These are phyloP conservation scores for Delichon dasypus DNA, from an alignment of 2,797 vertebrate species.

Conservation along the genomic window DNA sequence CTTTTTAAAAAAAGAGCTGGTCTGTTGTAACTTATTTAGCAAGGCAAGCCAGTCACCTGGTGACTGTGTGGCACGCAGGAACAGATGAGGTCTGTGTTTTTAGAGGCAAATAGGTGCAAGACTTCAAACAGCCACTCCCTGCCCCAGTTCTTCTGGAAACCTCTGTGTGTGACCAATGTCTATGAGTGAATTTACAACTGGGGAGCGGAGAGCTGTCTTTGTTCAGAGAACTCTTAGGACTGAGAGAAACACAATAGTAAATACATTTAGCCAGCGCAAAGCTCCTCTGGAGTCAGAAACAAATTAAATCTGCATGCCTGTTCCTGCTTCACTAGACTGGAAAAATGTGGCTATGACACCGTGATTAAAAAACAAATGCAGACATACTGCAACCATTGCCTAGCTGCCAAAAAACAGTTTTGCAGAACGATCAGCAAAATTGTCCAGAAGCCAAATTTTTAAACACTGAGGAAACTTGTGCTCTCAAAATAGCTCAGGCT, in stretches of 20 bases:
- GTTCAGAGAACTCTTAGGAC: not conserved
- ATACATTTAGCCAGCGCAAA: not conserved
- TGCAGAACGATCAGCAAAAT: slow-evolving; percentile 44
- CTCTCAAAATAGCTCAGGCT: slow-evolving; percentile 17
- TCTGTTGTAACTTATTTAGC: not conserved
- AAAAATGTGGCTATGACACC: slow-evolving; percentile 41
- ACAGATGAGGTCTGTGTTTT: not conserved
- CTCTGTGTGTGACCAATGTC: not conserved
- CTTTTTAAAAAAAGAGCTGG: not conserved
- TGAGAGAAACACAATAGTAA: slow-evolving; percentile 9
- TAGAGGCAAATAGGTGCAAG: not conserved
- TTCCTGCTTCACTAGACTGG: slow-evolving; percentile 42
- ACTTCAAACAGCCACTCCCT: not conserved
- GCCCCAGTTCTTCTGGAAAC: not conserved
- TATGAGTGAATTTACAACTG: not conserved
- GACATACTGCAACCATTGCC: not conserved
- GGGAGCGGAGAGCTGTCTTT: not conserved
- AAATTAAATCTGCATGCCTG: slow-evolving; percentile 35
- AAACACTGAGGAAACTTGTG: not conserved
- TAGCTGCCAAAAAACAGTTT: slow-evolving; percentile 33
- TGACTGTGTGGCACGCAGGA: not conserved
- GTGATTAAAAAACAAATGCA: slow-evolving; percentile 49
- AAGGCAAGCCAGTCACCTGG: not conserved
- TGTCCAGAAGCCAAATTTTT: slow-evolving; percentile 46
- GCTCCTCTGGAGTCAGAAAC: not conserved